Evolutionary conservation across 1,140 invertebrate genomes (phyloP), one percentile per base, ranked within the genome.

Genomic region (Procambarus virginalis): DNA sequence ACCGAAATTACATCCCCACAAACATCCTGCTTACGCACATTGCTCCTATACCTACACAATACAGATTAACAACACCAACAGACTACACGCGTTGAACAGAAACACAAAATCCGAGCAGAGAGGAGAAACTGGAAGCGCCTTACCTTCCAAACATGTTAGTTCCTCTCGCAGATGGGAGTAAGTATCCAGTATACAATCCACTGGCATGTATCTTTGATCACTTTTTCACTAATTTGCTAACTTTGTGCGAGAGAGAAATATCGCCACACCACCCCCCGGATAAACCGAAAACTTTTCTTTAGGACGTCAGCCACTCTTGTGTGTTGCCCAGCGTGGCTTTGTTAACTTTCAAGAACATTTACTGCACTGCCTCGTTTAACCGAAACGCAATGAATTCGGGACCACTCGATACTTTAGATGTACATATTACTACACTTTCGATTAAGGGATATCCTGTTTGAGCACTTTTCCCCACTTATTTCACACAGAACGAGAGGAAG

Each of bases 151-250:
- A 48, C 76, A 78, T 78, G 49, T 78, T 78, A 78, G 45, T n/a
- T n/a, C 46, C 46, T n/a, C 45, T 78, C 46, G 64, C 75, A n/a
- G 77, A 51, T 73, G 77, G 48, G 17, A 55, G 64, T 73, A 49
- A 58, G 22, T 81, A 80, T 87, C 60, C 77, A 48, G 17, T 70
- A 60, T 49, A 80, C 48, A 80, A 87, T 87, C 86, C 86, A 87
- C 73, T 85, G 49, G 77, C 84, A 85, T 85, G 70, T 76, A 85
- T 85, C 84, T 85, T 77, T 34, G 34, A 55, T 45, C 70, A 85
- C 75, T 77, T 55, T 34, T 60, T 60, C 75, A 45, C 80, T 64
- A 10, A 68, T 68, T 34, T 82, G 34, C 46, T 49, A 34, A 68
- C 68, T 68, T 82, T 82, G 8, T n/a, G 22, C 5, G 80, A 68